Conservation (phyloP, 2,797 vertebrate species). For the Phalloptychus januarius region DNA sequence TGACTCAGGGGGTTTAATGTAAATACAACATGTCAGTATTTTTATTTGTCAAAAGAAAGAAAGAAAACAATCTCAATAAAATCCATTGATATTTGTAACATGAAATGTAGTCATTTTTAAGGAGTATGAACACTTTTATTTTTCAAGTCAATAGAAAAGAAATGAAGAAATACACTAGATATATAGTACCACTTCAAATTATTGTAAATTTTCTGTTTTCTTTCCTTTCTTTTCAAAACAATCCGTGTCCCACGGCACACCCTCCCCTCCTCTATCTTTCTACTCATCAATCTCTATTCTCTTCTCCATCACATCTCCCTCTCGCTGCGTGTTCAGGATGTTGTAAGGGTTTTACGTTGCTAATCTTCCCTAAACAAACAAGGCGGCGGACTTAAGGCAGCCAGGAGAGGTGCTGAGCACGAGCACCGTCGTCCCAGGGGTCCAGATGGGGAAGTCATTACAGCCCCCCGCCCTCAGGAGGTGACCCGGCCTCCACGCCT, state of each 20-base stretch:
- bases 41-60: neutral
- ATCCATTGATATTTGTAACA: neutral
- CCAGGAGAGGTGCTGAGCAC: conserved; percentile 78
- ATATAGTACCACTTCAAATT: neutral
- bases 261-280: conserved; percentile 14
- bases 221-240: conserved; percentile 1
- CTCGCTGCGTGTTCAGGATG: conserved; percentile 79
- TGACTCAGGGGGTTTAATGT: neutral
- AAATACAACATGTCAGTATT: neutral
- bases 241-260: neutral
- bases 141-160: neutral
- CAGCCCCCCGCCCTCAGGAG: conserved; percentile 62
- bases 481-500: conserved; percentile 64
- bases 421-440: conserved; percentile 80
- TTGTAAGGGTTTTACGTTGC: conserved; percentile 84
- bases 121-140: neutral
- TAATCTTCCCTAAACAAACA: conserved; percentile 87
- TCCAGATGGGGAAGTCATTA: conserved; percentile 87
- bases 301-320: conserved; percentile 56
- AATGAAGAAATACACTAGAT: conserved; percentile 2
- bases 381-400: conserved; percentile 69
- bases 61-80: neutral
- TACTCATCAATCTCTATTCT: conserved; percentile 66
- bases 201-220: neutral
- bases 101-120: neutral